Evolutionary conservation across 1,140 invertebrate genomes (phyloP).

Genomic region (Thalassaphorura encarpata): DNA sequence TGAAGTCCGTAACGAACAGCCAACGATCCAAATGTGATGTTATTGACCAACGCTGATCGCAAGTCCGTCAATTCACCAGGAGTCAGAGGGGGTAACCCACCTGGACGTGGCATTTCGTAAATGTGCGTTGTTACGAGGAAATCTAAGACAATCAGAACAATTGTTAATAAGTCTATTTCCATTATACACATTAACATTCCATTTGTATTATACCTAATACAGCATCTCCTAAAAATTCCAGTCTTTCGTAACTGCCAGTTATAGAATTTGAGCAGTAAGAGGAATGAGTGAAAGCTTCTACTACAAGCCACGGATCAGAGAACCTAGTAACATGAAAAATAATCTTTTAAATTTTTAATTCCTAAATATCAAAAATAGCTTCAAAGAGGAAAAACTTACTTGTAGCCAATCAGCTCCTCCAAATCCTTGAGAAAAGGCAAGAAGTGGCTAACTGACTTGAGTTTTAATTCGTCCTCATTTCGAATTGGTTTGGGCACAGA

Average conservation of each 20-base stretch:
- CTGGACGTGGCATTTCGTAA: conserved; percentile 57
- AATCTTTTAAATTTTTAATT: too few relatives aligned
- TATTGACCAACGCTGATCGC: conserved; percentile 88
- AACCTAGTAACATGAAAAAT: conserved; percentile 33
- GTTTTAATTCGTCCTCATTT: background rate
- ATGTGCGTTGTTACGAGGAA: conserved; percentile 82
- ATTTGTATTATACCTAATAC: conserved; percentile 41
- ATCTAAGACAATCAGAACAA: too few relatives aligned
- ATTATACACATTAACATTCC: conserved; percentile 32
- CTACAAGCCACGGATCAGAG: conserved; percentile 25
- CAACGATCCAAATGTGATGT: conserved; percentile 82
- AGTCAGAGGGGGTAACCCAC: too few relatives aligned
- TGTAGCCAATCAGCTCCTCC: conserved; percentile 11
- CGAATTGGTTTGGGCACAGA: background rate
- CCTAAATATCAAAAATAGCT: too few relatives aligned
- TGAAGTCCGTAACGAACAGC: conserved; percentile 75
- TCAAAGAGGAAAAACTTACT: conserved; percentile 1
- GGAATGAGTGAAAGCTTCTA: conserved; percentile 46
- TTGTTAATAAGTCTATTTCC: too few relatives aligned
- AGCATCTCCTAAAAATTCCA: conserved; percentile 55
- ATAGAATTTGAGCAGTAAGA: conserved; percentile 45
- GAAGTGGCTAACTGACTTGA: background rate
- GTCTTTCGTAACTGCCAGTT: conserved; percentile 47
- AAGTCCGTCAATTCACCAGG: conserved; percentile 85
- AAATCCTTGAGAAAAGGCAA: background rate